Evolutionary conservation across 2,888 invertebrate genomes (phyloP).

Genomic region (Sarcophaga variegata): DNA sequence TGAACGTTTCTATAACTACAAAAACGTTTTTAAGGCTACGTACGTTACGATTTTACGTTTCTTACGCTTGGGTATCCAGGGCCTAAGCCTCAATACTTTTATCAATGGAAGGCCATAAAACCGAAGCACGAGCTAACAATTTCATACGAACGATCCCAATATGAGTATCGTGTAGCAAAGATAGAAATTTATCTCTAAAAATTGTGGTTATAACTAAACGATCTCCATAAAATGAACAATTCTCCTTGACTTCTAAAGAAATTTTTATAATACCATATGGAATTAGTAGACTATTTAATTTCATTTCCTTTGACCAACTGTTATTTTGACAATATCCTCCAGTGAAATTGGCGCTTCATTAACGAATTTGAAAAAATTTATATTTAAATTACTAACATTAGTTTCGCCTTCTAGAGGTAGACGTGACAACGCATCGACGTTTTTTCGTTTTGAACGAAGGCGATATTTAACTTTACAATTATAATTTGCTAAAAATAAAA

Average conservation of each 20-base stretch:
- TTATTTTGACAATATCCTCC: slow-evolving; percentile 8
- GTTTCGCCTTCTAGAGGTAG: slow-evolving; percentile 44
- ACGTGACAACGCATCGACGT: slow-evolving; percentile 58
- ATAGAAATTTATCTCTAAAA: not conserved
- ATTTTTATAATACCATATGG: slow-evolving; percentile 29
- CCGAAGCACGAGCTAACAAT: slow-evolving; percentile 23
- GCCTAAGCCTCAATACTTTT: slow-evolving; percentile 8
- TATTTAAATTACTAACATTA: slow-evolving; percentile 29
- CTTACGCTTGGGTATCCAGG: too few relatives aligned
- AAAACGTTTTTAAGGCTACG: too few relatives aligned
- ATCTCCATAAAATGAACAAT: slow-evolving; percentile 51
- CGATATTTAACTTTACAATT: slow-evolving; percentile 51
- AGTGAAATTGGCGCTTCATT: slow-evolving; percentile 5
- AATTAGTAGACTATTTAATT: not conserved
- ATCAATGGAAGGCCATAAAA: slow-evolving; percentile 27
- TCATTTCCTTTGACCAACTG: slow-evolving; percentile 13
- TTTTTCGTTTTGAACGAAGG: slow-evolving; percentile 37
- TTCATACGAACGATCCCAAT: slow-evolving; percentile 31
- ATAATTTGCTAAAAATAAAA: slow-evolving; percentile 60
- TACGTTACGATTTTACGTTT: too few relatives aligned
- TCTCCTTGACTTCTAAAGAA: slow-evolving; percentile 30
- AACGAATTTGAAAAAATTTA: slow-evolving; percentile 43
- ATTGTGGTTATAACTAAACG: slow-evolving; percentile 3
- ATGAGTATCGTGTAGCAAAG: slow-evolving; percentile 27
- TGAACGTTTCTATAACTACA: too few relatives aligned